Evolutionary conservation across 2,113 vertebrate species (phyloP), one percentile per base, ranked within the genome.

Genomic region (Grantiella picta): DNA sequence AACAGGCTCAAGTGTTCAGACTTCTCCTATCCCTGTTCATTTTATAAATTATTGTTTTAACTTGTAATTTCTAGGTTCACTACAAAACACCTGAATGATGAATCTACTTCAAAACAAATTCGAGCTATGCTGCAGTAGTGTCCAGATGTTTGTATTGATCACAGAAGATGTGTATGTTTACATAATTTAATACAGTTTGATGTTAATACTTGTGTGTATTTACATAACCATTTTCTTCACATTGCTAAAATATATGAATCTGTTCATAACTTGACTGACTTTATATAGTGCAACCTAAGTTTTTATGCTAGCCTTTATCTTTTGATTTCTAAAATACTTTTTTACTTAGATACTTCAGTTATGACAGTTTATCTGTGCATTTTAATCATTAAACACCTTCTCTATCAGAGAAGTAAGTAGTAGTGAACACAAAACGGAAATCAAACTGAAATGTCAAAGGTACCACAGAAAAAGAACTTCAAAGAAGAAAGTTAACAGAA

Each of bases 91-190:
- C 99, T 99, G 99, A 99, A 99, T 66, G 99, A 99, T 57, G 99
- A 99, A 94, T 99, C 99, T 52, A 99, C 99, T 98, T 99, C 99
- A 57, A 99, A 99, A 98, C 99, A 99, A 98, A 99, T 99, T 97
- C 97, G 99, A 97, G 98, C 99, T 42, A 99, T 99, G 99, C 99
- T 99, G 90, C 99, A 99, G 98, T 99, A 99, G 98, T 95, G 64
- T 90, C 94, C 92, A 95, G 98, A 98, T 98, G 98, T 97, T 92
- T 98, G 98, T 98, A 97, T 98, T 98, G 99, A 99, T 98, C 99
- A 99, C 99, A 98, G 98, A 98, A 99, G 99, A 99, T 99, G 99
- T 99, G 99, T 98, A 99, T 99, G 99, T 99, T 99, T 99, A 99
- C 99, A 99, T 99, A 99, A 99, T 99, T 99, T 99, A 99, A 99